phyloP scores from a whole-genome alignment of 92 coral and sea anemone genomes.

The Epizoanthus ramosus region DNA sequence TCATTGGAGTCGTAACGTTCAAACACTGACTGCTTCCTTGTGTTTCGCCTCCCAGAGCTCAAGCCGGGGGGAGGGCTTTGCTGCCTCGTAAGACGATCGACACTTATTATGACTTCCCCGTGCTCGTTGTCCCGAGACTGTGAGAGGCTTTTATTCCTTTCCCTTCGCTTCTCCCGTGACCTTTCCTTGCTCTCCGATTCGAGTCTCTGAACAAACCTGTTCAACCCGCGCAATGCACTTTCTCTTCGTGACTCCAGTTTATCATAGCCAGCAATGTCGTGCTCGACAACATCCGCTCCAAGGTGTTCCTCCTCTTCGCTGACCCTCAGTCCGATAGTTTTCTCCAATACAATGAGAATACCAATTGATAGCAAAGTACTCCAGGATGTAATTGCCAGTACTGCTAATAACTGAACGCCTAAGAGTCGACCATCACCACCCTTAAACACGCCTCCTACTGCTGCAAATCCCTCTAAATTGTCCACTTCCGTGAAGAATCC shows the following conservation, averaged over 20 bases:
- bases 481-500: constrained; percentile 81
- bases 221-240: constrained; percentile 19
- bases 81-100: constrained; percentile 2
- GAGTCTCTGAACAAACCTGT: constrained; percentile 20
- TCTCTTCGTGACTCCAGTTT: constrained; percentile 23
- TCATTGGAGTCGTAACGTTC: constrained; percentile 1
- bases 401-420: constrained; percentile 71
- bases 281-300: constrained; percentile 82
- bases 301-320: constrained; percentile 74
- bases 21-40: background rate
- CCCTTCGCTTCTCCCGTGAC: constrained; percentile 24
- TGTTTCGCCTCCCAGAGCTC: background rate
- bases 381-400: constrained; percentile 68
- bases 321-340: constrained; percentile 71
- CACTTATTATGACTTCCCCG: constrained; percentile 23
- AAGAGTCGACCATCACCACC: constrained; percentile 76
- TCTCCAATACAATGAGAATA: constrained; percentile 54
- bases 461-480: constrained; percentile 59
- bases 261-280: constrained; percentile 57
- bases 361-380: constrained; percentile 58
- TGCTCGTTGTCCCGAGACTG: background rate
- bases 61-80: background rate
- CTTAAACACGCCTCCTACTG: constrained; percentile 61
- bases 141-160: background rate
- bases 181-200: constrained; percentile 39